Base-by-base conservation (phyloP, 2,797 vertebrate species). In the Babyrousa celebensis region DNA sequence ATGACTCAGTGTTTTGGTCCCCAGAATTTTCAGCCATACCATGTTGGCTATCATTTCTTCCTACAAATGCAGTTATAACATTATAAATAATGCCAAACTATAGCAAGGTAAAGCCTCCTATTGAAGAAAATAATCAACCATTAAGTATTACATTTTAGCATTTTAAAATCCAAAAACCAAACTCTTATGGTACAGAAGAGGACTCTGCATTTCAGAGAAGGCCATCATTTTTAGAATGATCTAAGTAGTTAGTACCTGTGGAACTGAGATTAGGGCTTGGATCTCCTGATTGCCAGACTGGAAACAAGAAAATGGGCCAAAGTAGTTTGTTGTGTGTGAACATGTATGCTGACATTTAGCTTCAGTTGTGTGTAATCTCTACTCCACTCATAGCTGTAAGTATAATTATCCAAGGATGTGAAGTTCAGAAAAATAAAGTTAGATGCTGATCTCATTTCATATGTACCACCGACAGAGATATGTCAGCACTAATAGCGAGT, bases 391-490 rank as follows among this genome's bases (percentile, higher is more conserved):
- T 77, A 65, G 65, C 56, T 74, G 23, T 27, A 88, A 85, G 65
- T 63, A 18, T 16, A 83, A 36, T 60, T 21, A 0, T 6, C 77
- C 77, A 92, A 65, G 36, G 40, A 48, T 7, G 18, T 6, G 10
- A 85, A 43, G 32, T 43, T 87, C 87, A 88, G 23, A 85, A 27
- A 91, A 80, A 70, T 71, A 74, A 83, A 16, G 25, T 91, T 85
- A 52, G 32, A 85, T 65, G 29, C 21, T 85, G 29, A 95, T 92
- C 23, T 94, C 52, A 85, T 82, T 89, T 29, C 3, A 36, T 77
- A 67, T 23, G 71, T 80, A 94, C 9, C 56, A 88, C n/a, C 91
- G 68, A 83, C 32, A 92, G 48, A 83, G 89, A 72, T 89, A 58
- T 83, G n/a, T 71, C 74, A 94, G 25, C 40, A 54, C 18, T 85